A percentile compares a stretch with the other conserved stretches of the same genome.
Evolutionary conservation across 2,797 vertebrate species (phyloP).

Genomic region (Muraenolepis orangiensis): DNA sequence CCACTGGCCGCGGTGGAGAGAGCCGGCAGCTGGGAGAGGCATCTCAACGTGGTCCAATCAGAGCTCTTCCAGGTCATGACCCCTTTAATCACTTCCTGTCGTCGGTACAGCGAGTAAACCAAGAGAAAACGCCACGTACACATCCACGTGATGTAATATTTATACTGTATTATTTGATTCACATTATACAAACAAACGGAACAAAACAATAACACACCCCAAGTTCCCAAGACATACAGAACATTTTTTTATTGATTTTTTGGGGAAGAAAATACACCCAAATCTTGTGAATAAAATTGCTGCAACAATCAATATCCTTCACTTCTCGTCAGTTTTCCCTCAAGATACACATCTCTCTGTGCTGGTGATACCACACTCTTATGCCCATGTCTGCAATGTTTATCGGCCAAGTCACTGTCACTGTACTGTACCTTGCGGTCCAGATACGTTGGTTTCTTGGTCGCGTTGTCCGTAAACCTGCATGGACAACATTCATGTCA

Average conservation of each 20-base stretch:
- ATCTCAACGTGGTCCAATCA: slow-evolving; percentile 52
- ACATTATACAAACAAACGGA: background rate
- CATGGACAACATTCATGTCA: background rate
- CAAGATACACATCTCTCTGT: background rate
- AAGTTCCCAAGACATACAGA: background rate
- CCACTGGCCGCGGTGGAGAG: slow-evolving; percentile 37
- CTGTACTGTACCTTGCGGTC: background rate
- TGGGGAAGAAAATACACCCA: slow-evolving; percentile 1
- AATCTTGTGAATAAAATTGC: too few species aligned
- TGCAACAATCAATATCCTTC: background rate
- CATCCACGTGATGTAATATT: background rate
- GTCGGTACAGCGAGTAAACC: slow-evolving; percentile 8
- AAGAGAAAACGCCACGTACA: background rate
- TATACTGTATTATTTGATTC: background rate
- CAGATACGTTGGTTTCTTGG: background rate
- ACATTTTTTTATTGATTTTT: too few species aligned
- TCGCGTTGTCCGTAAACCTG: background rate
- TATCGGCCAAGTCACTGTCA: background rate
- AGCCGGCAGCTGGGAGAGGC: slow-evolving; percentile 48
- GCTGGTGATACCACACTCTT: background rate
- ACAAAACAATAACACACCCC: background rate
- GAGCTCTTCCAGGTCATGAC: slow-evolving; percentile 83
- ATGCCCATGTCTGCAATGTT: background rate
- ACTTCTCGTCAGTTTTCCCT: background rate
- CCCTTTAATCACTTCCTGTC: slow-evolving; percentile 80